Percentiles rank a stretch among this genome's conserved stretches.
These are phyloP conservation scores for Montifringilla adamsi DNA, from an alignment of 2,113 vertebrate genomes.

Conservation along the genomic window DNA sequence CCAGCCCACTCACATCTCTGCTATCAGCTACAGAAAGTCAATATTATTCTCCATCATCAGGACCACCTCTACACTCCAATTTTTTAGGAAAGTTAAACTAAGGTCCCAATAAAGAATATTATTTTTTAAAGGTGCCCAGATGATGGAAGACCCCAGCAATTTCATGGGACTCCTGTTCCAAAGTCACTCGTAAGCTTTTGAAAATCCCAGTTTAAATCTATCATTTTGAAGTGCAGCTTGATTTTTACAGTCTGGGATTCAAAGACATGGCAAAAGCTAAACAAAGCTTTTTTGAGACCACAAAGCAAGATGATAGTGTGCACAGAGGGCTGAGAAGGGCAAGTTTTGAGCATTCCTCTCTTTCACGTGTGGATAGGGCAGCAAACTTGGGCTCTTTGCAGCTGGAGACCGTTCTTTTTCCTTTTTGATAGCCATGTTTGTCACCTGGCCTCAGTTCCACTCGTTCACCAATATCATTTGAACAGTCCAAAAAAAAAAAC, in stretches of 20 bases:
- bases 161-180: not conserved
- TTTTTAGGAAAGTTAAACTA: slow-evolving; percentile 5
- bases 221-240: not conserved
- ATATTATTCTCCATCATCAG: slow-evolving; percentile 39
- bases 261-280: not conserved
- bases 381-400: not conserved
- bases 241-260: not conserved
- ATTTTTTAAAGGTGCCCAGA: not conserved
- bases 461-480: not conserved
- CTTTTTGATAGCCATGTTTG: not conserved
- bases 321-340: not conserved
- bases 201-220: not conserved
- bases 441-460: not conserved
- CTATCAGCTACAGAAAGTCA: slow-evolving; percentile 52
- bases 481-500: not conserved
- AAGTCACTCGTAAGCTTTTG: not conserved
- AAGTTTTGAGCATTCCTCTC: not conserved
- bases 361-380: not conserved
- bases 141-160: not conserved
- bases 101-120: not conserved
- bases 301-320: not conserved
- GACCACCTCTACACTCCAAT: not conserved
- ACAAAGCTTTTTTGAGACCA: not conserved
- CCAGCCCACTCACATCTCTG: slow-evolving; percentile 40
- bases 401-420: not conserved